Evolutionary conservation across 2,888 invertebrate genomes (phyloP), one percentile per base, ranked within the genome.

Genomic region (Lymantria monacha): DNA sequence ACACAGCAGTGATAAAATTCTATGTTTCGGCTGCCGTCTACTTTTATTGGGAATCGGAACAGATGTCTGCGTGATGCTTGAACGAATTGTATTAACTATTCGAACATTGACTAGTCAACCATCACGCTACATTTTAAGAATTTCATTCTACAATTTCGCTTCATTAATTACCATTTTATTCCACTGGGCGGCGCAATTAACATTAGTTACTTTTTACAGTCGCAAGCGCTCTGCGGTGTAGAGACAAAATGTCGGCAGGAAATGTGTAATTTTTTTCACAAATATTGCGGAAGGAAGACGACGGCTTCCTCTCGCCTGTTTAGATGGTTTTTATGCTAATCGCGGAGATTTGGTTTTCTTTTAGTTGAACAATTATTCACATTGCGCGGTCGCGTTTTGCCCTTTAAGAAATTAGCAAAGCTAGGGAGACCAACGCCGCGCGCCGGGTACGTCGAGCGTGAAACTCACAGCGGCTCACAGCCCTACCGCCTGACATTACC

Each of bases 241-340:
- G 73, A 82, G 81, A 83, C 85, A 87, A 86, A 87, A 83, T 83
- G 85, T 81, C 83, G 74, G 74, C 73, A 81, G 90, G 90, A 89
- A 90, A 80, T 78, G 82, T 81, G 86, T 85, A 84, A 87, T 87
- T 89, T 89, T 36, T 87, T 87, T 85, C 83, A 82, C 86, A 88
- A 89, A 87, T 87, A 88, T 84, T 78, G 82, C 87, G 90, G 90
- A 90, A 91, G 90, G 89, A 87, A 88, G 84, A 64, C 84, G 79
- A 74, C 76, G 76, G 80, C 83, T 85, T 88, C 87, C 86, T 79
- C 69, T 79, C 74, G 83, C 70, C 86, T 85, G 88, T 87, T 90
- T 87, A 87, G 88, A 79, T 85, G 87, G 80, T 86, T 89, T 90
- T 91, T 90, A 91, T 91, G 90, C 76, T 89, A 91, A 91, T 91